Evolutionary conservation across 1,140 invertebrate genomes (phyloP), one percentile per base, ranked within the genome.

Genomic region (Galleria mellonella): DNA sequence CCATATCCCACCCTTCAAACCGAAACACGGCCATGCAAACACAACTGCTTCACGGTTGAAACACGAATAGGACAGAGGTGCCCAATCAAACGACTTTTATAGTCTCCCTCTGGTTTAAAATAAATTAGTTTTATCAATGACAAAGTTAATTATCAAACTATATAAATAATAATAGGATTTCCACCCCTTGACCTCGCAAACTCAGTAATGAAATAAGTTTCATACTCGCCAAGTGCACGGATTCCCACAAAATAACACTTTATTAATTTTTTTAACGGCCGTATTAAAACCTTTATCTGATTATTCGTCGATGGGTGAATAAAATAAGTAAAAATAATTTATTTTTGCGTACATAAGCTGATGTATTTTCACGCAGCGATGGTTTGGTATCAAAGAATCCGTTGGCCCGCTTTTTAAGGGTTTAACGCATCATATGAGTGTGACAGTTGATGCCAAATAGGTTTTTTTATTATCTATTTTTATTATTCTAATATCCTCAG

Each of bases 241-340:
- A 41, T 72, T 77, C 73, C 62, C 73, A 77, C 43, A 53, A 45
- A 48, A 32, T 32, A 51, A 42, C 37, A 32, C 32, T 48, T 62
- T 65, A 62, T 54, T 68, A 65, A 62, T 66, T 62, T 66, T 55
- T 59, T 65, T 66, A 69, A 38, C 38, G 17, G 17, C 17, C 36
- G 59, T 60, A 74, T 75, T 74, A 76, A 79, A 71, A 77, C 61
- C 60, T 51, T 72, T 68, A 76, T 78, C 71, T 78, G 74, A 76
- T 82, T 78, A 78, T 78, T 65, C 73, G 54, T 57, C 68, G 65
- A 71, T 59, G 68, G 51, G 47, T 50, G 56, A 61, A 66, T 61
- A 59, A 57, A 63, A 61, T 66, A 68, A 23, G 6, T 23, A 23
- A 23, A 69, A 72, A 69, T 77, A 55, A 76, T 74, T 74, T 71